Percentiles rank a stretch among this genome's conserved stretches.
These are phyloP conservation scores for Montipora capricornis DNA, from an alignment of 64 coral and sea anemone species.

Conservation along the genomic window DNA sequence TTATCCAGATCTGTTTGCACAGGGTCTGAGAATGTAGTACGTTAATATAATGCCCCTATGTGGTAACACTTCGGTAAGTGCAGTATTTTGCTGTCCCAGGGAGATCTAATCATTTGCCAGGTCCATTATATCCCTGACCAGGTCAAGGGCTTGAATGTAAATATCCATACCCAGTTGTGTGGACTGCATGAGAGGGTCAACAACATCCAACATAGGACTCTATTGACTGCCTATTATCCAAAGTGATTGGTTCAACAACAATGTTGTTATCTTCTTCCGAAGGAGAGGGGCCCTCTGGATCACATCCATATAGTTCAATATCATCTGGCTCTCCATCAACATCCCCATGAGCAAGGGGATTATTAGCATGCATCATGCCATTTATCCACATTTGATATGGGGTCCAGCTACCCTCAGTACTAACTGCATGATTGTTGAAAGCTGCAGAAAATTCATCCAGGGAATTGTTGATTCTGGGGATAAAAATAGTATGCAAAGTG, in stretches of 20 bases:
- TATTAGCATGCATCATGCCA: not conserved
- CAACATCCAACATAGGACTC: not conserved
- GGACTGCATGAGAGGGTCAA: not conserved
- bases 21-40: not conserved
- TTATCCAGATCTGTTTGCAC: not conserved
- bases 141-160: constrained; percentile 17
- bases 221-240: not conserved
- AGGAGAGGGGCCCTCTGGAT: constrained; percentile 43
- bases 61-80: not conserved
- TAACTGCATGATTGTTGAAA: not conserved
- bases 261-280: constrained; percentile 30
- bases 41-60: not conserved
- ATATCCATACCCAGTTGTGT: not conserved
- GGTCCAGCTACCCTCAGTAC: not conserved
- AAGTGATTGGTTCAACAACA: constrained; percentile 5
- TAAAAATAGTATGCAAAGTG: not conserved
- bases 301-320: constrained; percentile 44
- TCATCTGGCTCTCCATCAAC: constrained; percentile 43
- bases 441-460: not conserved
- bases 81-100: not conserved
- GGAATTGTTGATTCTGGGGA: not conserved
- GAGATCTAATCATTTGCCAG: not conserved
- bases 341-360: constrained; percentile 1
- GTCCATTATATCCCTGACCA: not conserved
- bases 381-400: constrained; percentile 11